A percentile compares a stretch with the other conserved stretches of the same genome.
These are phyloP conservation scores for Cyaniris semiargus DNA, from an alignment of 2,888 invertebrate species.

Conservation along the genomic window DNA sequence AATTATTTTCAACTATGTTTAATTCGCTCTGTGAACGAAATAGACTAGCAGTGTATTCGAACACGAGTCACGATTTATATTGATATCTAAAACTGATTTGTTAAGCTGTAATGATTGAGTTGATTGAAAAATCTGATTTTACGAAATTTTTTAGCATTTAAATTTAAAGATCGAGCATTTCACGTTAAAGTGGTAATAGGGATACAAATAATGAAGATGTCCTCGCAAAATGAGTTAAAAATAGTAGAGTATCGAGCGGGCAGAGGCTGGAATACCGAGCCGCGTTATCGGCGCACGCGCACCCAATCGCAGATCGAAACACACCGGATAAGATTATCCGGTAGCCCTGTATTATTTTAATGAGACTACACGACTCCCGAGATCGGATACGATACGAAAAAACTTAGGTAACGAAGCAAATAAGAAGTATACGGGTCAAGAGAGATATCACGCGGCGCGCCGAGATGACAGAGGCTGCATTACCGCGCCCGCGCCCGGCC, in stretches of 20 bases:
- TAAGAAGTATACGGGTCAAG: constrained; percentile 73
- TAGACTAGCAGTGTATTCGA: neutral
- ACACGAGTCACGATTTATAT: constrained; percentile 5
- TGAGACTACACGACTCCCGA: constrained; percentile 79
- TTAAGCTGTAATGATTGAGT: neutral
- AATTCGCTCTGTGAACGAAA: neutral
- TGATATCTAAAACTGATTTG: neutral
- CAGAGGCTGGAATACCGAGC: constrained; percentile 74
- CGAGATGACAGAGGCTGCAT: constrained; percentile 58
- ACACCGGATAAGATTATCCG: constrained; percentile 80
- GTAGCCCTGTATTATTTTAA: constrained; percentile 81
- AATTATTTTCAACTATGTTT: neutral
- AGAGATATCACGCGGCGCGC: constrained; percentile 69
- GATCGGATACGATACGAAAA: constrained; percentile 76
- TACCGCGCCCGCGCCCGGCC: constrained; percentile 52
- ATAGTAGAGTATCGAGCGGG: constrained; percentile 71
- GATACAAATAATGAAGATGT: constrained; percentile 77
- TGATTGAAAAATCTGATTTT: neutral
- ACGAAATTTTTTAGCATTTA: neutral
- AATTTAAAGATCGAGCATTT: neutral
- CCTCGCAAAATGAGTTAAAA: constrained; percentile 72
- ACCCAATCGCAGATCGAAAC: constrained; percentile 79
- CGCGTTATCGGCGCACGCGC: constrained; percentile 78
- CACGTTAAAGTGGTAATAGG: constrained; percentile 44
- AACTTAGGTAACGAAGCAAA: constrained; percentile 76